Base-by-base conservation (phyloP, 2,888 invertebrate genomes). In the Argyresthia albistria region DNA sequence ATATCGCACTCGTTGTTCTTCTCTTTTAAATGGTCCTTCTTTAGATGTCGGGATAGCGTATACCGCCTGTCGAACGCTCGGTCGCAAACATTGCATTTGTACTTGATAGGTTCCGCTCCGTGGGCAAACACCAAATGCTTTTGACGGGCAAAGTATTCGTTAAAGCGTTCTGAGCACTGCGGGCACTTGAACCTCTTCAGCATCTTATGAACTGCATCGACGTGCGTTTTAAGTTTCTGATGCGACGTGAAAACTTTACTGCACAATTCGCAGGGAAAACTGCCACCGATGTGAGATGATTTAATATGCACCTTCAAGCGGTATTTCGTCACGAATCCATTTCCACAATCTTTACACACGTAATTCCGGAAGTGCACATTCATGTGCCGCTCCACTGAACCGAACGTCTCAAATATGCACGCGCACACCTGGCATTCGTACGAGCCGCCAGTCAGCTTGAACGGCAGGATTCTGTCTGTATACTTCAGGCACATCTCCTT, bases 11-110 rank as follows among this genome's bases (percentile, higher is more conserved):
- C 67, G 4, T 64, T 67, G 1, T 75, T 73, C 0, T 73, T 58
- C 12, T 75, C 74, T 14, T 76, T 74, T n/a, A 80, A 59, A 57
- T 83, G 84, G 12, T 73, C 72, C 0, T 81, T 55, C 16, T 80
- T 79, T 67, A 80, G 65, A 58, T 84, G 83, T 0, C 79, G 59
- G 0, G 81, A 80, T 0, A 83, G 47, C 0, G 65, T 64, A 25
- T 67, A 69, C 0, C 65, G 54, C 36, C 69, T 58, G n/a, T 66
- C 63, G 8, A 70, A 73, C 0, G 58, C 57, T 25, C 67, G 66
- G 1, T 67, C 66, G 35, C 71, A 70, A 0, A 61, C 57, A 16
- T 60, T 60, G 12, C 64, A 64, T 10, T 58, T 59, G 46, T 64
- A 64, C 16, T 60, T 54, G 0, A 60, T 50, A 0, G 61, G 60